These are phyloP conservation scores for Phyllostomus discolor DNA, from an alignment of 2,113 vertebrate species.

Conservation along the genomic window DNA sequence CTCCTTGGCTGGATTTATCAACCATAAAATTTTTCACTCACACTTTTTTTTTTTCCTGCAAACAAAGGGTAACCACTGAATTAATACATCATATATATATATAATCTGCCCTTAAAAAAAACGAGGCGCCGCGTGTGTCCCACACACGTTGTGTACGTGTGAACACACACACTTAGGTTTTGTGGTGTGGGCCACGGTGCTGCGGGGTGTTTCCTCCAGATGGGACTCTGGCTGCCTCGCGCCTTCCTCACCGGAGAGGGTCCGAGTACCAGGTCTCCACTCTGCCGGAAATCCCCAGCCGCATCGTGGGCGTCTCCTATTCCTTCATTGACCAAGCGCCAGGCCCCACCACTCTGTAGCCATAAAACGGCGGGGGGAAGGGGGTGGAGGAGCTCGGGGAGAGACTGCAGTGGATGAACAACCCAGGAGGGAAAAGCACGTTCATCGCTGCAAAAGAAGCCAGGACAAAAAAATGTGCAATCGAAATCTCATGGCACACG, in stretches of 20 bases:
- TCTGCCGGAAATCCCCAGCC: constrained; percentile 54
- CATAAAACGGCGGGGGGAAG: neutral
- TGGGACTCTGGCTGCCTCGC: neutral
- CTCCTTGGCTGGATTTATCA: constrained; percentile 79
- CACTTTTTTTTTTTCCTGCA: constrained; percentile 79
- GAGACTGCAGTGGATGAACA: neutral
- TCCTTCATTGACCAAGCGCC: neutral
- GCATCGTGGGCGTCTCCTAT: constrained; percentile 20
- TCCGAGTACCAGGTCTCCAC: neutral
- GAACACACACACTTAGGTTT: neutral
- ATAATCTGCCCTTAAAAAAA: constrained; percentile 76
- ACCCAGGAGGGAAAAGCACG: constrained; percentile 20
- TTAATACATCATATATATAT: constrained; percentile 68
- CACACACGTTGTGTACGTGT: neutral
- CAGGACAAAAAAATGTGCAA: constrained; percentile 75
- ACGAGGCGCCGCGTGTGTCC: neutral
- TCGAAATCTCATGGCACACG: constrained; percentile 67
- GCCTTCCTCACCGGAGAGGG: neutral
- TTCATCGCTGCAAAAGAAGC: constrained; percentile 60
- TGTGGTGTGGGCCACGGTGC: constrained; percentile 42
- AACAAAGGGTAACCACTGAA: constrained; percentile 84
- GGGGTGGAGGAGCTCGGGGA: neutral
- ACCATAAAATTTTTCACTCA: constrained; percentile 80
- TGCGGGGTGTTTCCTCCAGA: constrained; percentile 52
- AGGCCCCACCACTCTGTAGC: constrained; percentile 19